Evolutionary conservation across 2,797 vertebrate genomes (phyloP), one percentile per base, ranked within the genome.

Genomic region (Sebastiscus tertius): DNA sequence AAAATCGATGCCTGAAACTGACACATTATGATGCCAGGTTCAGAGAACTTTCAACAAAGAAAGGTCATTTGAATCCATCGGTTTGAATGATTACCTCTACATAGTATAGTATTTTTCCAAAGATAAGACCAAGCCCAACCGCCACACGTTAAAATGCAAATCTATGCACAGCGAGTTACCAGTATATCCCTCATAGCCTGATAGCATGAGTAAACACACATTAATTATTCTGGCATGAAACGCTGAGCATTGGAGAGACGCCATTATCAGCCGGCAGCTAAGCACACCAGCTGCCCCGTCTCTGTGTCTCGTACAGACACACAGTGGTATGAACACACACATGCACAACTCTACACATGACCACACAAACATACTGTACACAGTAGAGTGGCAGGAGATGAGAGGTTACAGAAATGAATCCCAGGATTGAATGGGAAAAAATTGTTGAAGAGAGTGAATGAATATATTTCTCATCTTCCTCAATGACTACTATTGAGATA

Each of bases 231-330:
- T 91, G 90, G 81, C 91, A 82, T 20, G 65, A 60, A 77, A 46
- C 24, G 1, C 71, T 8, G 12, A 54, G 52, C 49, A 8, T n/a
- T 90, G 93, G 85, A 88, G 54, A 56, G 72, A 58, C 5, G 83
- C 92, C 87, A 89, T 49, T 12, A 75, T 80, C 88, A 87, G 77
- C 89, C 80, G 79, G 89, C 66, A n/a, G 85, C 84, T 90, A 85
- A 93, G 90, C 75, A 70, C 82, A 59, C 89, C 84, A 85, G 75
- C 87, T 88, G 87, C 64, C 72, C 36, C 5, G 18, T 84, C 39
- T 75, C 33, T 56, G 58, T 13, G 61, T 52, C 20, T 24, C n/a
- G 9, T 11, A 27, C 73, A 29, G 5, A 66, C 67, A 63, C 72
- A 75, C 16, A 34, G 34, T 12, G 46, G 27, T 34, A 27, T 33